A percentile compares a stretch with the other conserved stretches of the same genome.
Evolutionary conservation across 2,113 vertebrate genomes (phyloP).

Genomic region (Xenopus tropicalis): UCB_Xtro_10.0 CM004446.2:55235501-55236000

Average conservation of each 20-base stretch:
- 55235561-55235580: too few species aligned
- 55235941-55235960: slow-evolving; percentile 48
- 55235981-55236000: too few species aligned
- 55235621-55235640: background rate
- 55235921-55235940: slow-evolving; percentile 51
- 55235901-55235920: slow-evolving; percentile 63
- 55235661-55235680: slow-evolving; percentile 19
- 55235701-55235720: slow-evolving; percentile 7
- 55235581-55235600: too few species aligned
- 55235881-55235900: slow-evolving; percentile 57
- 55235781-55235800: slow-evolving; percentile 57
- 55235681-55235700: background rate
- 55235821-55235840: slow-evolving; percentile 65
- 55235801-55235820: slow-evolving; percentile 70
- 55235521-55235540: too few species aligned
- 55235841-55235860: slow-evolving; percentile 63
- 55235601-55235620: too few species aligned
- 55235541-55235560: too few species aligned
- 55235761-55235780: background rate
- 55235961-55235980: slow-evolving; percentile 21
- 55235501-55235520: too few species aligned
- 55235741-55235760: too few species aligned
- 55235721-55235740: background rate
- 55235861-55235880: slow-evolving; percentile 66
- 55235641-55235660: slow-evolving; percentile 1